Evolutionary conservation across 2,797 vertebrate genomes (phyloP).

Genomic region (Linurgus olivaceus): DNA sequence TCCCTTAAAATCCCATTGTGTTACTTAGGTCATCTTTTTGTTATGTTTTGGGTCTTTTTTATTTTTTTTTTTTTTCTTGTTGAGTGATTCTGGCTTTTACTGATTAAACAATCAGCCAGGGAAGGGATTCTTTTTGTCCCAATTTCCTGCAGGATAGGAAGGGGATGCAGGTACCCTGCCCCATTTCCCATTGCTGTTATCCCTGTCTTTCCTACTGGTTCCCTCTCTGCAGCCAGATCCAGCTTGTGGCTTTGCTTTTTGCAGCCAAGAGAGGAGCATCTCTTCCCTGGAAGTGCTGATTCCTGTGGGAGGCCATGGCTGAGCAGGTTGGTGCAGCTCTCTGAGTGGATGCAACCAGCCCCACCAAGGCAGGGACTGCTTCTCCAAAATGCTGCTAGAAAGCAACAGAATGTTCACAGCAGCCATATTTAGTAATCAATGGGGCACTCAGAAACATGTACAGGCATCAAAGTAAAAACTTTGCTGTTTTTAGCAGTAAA

Average conservation of each 20-base stretch:
- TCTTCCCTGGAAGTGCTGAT: background rate
- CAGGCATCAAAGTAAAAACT: background rate
- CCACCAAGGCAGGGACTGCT: background rate
- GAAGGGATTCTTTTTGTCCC: background rate
- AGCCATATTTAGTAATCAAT: background rate
- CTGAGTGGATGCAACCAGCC: background rate
- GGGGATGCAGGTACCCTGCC: background rate
- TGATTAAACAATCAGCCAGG: background rate
- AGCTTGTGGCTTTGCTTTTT: background rate
- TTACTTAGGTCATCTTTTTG: background rate
- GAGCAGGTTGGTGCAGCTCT: background rate
- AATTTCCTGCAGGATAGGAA: background rate
- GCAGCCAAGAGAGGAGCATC: background rate
- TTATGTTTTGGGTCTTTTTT: background rate
- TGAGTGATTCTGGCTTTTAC: background rate
- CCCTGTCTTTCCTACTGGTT: background rate
- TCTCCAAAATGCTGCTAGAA: background rate
- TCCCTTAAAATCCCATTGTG: background rate
- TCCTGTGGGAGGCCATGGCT: background rate
- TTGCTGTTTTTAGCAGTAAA: too few species aligned
- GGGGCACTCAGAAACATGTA: background rate
- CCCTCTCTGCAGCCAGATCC: background rate
- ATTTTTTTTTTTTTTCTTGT: background rate
- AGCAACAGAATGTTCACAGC: background rate
- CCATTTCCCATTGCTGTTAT: background rate